Percentiles rank a stretch among this genome's conserved stretches.
Conservation (phyloP, 2,888 invertebrate species). For the Julus scandinavius region DNA sequence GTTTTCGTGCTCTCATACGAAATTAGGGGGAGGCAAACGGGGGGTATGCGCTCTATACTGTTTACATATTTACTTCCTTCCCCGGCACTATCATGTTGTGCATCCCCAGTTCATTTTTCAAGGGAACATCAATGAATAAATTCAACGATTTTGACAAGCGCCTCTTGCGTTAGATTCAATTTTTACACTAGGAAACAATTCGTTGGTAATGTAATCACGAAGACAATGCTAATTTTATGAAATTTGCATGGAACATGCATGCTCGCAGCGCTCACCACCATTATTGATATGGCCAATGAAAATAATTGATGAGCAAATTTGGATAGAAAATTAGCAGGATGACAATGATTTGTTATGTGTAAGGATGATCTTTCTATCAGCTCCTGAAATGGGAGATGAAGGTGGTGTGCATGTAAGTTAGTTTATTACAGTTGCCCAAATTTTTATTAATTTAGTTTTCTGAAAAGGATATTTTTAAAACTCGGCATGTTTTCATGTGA, state of each 20-base stretch:
- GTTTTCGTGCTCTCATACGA: constrained; percentile 13
- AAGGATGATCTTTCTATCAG: background rate
- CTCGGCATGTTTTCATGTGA: too few relatives aligned
- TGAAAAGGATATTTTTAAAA: too few relatives aligned
- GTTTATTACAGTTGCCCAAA: too few relatives aligned
- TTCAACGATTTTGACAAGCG: background rate
- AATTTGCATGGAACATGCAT: background rate
- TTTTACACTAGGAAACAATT: background rate
- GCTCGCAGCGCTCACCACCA: background rate
- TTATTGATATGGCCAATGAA: constrained; percentile 21
- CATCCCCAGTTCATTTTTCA: background rate
- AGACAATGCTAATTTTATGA: background rate
- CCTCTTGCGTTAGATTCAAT: background rate
- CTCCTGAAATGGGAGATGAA: too few relatives aligned
- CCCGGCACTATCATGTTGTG: background rate
- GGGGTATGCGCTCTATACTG: background rate
- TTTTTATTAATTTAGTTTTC: too few relatives aligned
- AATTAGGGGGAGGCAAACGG: constrained; percentile 16
- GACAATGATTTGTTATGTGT: background rate
- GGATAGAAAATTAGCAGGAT: background rate
- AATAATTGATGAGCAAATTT: constrained; percentile 13
- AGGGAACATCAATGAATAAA: background rate
- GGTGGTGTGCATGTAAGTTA: too few relatives aligned
- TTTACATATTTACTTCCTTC: background rate
- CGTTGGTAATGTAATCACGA: constrained; percentile 2